A percentile compares a stretch with the other conserved stretches of the same genome.
phyloP scores from a whole-genome alignment of 2,113 vertebrate species.

The Amblyopsis rosae region DNA sequence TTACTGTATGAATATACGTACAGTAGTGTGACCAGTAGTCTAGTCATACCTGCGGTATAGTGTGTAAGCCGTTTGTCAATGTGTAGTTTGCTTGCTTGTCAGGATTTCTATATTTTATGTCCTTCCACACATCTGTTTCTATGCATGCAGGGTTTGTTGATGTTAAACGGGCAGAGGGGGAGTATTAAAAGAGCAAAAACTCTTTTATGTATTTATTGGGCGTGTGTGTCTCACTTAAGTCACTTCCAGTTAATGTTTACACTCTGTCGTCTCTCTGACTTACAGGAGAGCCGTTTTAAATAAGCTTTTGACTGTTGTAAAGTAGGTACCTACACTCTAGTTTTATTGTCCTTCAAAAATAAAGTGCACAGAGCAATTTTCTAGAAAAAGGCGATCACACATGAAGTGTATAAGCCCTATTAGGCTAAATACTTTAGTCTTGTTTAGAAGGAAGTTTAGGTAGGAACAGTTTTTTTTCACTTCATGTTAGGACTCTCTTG shows the following conservation, averaged over 20 bases:
- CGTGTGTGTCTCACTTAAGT: slow-evolving; percentile 27
- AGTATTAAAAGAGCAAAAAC: slow-evolving; percentile 3
- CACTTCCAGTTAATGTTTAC: slow-evolving; percentile 50
- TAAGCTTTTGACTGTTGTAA: slow-evolving; percentile 9
- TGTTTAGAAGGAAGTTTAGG: background rate
- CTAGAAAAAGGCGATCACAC: background rate
- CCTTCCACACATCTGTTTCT: slow-evolving; percentile 9
- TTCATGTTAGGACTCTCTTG: too few relatives aligned
- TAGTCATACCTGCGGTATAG: too few relatives aligned
- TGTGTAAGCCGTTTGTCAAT: background rate
- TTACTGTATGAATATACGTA: background rate
- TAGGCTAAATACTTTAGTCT: background rate
- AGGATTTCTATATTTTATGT: background rate
- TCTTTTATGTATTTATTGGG: slow-evolving; percentile 50
- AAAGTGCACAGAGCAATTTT: background rate
- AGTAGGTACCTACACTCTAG: background rate
- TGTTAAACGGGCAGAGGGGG: slow-evolving; percentile 1
- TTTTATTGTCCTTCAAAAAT: background rate
- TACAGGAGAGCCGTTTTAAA: slow-evolving; percentile 34
- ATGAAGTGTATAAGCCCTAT: background rate
- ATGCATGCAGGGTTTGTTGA: background rate
- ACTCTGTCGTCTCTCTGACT: slow-evolving; percentile 33
- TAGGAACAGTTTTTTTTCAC: background rate
- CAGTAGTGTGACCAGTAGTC: too few relatives aligned
- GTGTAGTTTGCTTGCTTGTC: slow-evolving; percentile 1